Conservation (phyloP, 2,888 invertebrate species). For the Nowickia ferox region DNA sequence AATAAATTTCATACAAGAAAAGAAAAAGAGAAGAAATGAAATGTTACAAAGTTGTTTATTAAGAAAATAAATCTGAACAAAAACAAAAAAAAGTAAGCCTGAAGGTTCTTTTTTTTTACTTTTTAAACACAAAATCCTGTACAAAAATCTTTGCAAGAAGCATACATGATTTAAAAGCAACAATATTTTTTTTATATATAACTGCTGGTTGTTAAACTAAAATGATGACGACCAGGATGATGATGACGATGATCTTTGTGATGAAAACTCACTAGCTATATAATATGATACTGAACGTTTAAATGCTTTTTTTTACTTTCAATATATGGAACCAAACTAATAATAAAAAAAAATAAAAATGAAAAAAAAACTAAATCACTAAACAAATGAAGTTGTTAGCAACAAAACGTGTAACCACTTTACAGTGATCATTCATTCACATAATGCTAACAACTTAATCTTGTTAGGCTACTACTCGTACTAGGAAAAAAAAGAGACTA, state of each 20-base stretch:
- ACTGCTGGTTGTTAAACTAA: conserved; percentile 43
- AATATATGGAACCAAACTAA: conserved; percentile 19
- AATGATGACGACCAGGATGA: conserved; percentile 22
- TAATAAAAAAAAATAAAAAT: neutral
- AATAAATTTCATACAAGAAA: conserved; percentile 32
- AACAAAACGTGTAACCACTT: conserved; percentile 56
- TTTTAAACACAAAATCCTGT: conserved; percentile 30
- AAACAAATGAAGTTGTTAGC: conserved; percentile 81
- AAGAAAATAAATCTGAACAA: conserved; percentile 66
- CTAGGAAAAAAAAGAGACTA: conserved; percentile 1
- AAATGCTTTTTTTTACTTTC: conserved; percentile 28
- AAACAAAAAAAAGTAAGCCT: conserved; percentile 43
- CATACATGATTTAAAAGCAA: conserved; percentile 55
- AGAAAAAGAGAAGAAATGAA: conserved; percentile 36
- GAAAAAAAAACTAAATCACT: conserved; percentile 75
- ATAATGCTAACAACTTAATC: conserved; percentile 69
- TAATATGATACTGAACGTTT: conserved; percentile 44
- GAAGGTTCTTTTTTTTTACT: conserved; percentile 47
- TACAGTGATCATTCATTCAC: conserved; percentile 52
- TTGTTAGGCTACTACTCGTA: conserved; percentile 53
- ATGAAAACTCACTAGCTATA: conserved; percentile 47
- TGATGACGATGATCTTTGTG: conserved; percentile 39
- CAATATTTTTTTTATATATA: conserved; percentile 26
- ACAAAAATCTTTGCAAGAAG: conserved; percentile 35
- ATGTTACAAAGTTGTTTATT: conserved; percentile 61